A percentile compares a stretch with the other conserved stretches of the same genome.
These are phyloP conservation scores for Piprites chloris DNA, from an alignment of 2,113 vertebrate species.

Conservation along the genomic window DNA sequence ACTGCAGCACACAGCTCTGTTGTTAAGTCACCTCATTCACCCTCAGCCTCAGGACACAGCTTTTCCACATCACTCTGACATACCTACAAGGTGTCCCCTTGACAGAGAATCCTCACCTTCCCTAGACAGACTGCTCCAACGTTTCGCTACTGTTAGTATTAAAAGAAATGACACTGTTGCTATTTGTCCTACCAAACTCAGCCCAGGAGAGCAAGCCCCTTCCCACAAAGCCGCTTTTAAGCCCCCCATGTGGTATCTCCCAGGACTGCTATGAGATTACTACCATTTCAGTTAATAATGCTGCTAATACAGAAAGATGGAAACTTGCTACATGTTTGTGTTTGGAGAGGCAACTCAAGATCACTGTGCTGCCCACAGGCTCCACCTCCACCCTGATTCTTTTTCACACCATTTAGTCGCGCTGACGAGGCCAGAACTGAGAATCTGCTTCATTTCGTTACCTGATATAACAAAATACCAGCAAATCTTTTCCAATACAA, in stretches of 20 bases:
- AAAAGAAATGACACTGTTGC: neutral
- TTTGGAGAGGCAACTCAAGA: neutral
- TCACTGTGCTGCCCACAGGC: neutral
- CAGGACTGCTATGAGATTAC: neutral
- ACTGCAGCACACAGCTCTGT: neutral
- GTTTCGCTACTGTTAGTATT: neutral
- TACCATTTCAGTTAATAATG: neutral
- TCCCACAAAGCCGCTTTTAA: neutral
- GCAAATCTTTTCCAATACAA: neutral
- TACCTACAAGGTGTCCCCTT: neutral
- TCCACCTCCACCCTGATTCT: neutral
- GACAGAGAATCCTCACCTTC: neutral
- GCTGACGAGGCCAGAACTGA: neutral
- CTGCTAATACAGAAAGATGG: neutral
- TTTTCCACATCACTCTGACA: neutral
- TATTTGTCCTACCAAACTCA: neutral
- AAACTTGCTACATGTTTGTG: neutral
- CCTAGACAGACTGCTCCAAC: neutral
- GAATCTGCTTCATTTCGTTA: neutral
- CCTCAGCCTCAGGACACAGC: neutral
- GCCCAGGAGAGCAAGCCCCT: neutral
- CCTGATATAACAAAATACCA: neutral
- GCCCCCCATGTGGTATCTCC: rapidly evolving
- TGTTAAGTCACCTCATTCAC: neutral
- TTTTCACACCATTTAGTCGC: neutral